Evolutionary conservation across 2,797 vertebrate genomes (phyloP).

Genomic region (Darevskia nairensis): DNA sequence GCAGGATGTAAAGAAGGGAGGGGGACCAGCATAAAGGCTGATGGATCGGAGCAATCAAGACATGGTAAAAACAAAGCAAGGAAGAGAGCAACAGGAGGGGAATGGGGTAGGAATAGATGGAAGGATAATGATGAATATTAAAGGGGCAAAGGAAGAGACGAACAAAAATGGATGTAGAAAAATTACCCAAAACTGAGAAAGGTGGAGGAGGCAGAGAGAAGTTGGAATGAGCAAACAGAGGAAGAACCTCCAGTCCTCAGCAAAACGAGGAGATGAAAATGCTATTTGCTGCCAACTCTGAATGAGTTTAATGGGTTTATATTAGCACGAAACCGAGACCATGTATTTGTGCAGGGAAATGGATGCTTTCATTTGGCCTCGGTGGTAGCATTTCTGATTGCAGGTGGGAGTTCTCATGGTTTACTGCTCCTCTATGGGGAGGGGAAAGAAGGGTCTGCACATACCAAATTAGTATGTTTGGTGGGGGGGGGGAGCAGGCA

Average conservation of each 20-base stretch:
- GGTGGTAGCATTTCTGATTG: background rate
- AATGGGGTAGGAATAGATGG: background rate
- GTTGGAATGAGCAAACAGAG: background rate
- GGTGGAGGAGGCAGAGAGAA: background rate
- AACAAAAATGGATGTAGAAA: background rate
- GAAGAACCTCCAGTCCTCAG: background rate
- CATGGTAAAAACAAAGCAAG: background rate
- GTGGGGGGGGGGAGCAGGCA: background rate
- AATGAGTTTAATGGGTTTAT: conserved; percentile 1
- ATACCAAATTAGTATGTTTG: background rate
- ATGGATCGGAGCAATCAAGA: background rate
- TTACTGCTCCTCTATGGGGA: background rate
- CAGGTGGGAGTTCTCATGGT: background rate
- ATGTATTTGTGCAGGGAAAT: conserved; percentile 3
- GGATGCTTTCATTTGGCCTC: conserved; percentile 5
- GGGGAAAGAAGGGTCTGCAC: background rate
- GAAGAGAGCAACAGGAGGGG: too few species aligned
- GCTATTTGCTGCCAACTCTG: conserved; percentile 8
- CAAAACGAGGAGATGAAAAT: background rate
- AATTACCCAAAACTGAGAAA: background rate
- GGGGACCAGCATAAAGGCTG: background rate
- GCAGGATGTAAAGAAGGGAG: too few species aligned
- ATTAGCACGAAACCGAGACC: background rate
- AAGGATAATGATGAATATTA: background rate
- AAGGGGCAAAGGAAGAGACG: too few species aligned